phyloP scores from a whole-genome alignment of 2,113 vertebrate genomes.

The Sceloporus tristichus region DNA sequence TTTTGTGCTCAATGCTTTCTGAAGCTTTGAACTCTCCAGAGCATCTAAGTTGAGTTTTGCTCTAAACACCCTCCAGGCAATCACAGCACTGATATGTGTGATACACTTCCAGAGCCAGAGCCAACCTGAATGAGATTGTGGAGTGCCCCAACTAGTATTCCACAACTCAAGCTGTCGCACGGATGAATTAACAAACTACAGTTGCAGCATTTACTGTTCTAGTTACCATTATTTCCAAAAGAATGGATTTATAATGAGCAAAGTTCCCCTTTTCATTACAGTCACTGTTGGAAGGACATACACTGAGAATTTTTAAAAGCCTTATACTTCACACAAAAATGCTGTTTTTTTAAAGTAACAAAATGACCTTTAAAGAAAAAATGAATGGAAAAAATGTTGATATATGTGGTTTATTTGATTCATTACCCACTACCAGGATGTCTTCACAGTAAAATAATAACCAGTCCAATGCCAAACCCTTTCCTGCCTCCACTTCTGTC shows the following conservation, averaged over 20 bases:
- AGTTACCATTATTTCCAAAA: conserved; percentile 72
- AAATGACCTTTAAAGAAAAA: conserved; percentile 50
- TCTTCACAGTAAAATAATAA: conserved; percentile 31
- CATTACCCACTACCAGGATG: conserved; percentile 44
- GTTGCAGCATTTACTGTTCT: conserved; percentile 63
- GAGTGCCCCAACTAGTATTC: conserved; percentile 17
- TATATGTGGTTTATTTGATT: conserved; percentile 61
- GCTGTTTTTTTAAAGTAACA: conserved; percentile 32
- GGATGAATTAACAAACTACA: conserved; percentile 69
- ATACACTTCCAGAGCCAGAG: conserved; percentile 17
- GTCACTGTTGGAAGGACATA: conserved; percentile 65
- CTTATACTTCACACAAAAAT: conserved; percentile 35
- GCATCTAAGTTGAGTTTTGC: conserved; percentile 3
- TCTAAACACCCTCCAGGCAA: not conserved
- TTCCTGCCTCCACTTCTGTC: not conserved
- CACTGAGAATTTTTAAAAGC: conserved; percentile 67
- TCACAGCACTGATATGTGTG: conserved; percentile 14
- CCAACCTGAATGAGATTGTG: conserved; percentile 8
- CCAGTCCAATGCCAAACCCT: not conserved
- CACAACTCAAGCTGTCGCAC: conserved; percentile 56
- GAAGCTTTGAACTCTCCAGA: conserved; percentile 10
- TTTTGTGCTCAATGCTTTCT: not conserved
- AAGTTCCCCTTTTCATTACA: conserved; percentile 70
- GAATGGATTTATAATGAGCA: conserved; percentile 65
- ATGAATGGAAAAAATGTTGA: not conserved